Percentiles rank a stretch among this genome's conserved stretches.
Conservation (phyloP, 2,888 invertebrate species). For the Heliconius erato region DNA sequence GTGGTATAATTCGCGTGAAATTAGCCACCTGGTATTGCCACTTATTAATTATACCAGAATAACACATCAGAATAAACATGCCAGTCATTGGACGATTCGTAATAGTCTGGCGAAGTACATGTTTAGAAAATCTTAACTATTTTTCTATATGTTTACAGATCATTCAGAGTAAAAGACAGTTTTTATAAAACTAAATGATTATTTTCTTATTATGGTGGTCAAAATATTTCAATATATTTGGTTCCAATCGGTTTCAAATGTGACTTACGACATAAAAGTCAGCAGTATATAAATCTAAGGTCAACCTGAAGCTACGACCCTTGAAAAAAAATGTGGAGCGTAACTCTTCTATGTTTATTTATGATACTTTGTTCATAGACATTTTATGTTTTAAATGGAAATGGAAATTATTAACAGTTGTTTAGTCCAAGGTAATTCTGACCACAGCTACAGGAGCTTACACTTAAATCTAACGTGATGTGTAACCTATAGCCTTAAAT, state of each 20-base stretch:
- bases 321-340: no score
- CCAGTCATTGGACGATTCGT: slow-evolving; percentile 53
- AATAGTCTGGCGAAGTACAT: slow-evolving; percentile 3
- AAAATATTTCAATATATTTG: background rate
- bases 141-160: background rate
- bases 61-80: slow-evolving; percentile 62
- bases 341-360: no score
- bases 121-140: background rate
- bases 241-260: background rate
- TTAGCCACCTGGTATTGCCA: slow-evolving; percentile 68
- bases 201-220: background rate
- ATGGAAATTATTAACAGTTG: no score
- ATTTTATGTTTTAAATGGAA: no score
- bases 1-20: slow-evolving; percentile 78
- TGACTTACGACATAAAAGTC: no score
- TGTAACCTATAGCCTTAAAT: no score
- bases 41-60: slow-evolving; percentile 72
- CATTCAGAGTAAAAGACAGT: background rate
- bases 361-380: no score
- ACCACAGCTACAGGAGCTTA: no score
- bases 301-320: no score
- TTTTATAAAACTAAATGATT: background rate
- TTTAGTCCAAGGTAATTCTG: no score
- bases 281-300: no score
- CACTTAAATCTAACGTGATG: no score